Percentiles rank a stretch among this genome's conserved stretches.
Conservation (phyloP, 2,888 invertebrate species). For the Athrips mouffetella region DNA sequence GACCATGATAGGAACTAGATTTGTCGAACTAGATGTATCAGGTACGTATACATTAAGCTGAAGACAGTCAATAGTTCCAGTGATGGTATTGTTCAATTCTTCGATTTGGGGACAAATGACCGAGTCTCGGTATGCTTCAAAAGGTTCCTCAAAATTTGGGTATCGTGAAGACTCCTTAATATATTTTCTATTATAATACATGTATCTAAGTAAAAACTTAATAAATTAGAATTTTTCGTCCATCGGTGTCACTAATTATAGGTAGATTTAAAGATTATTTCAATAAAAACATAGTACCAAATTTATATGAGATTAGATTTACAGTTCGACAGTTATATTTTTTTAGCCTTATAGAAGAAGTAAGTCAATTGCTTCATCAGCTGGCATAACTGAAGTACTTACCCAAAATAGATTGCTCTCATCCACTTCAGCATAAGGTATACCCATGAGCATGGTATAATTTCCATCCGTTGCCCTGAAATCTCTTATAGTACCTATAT, state of each 20-base stretch:
- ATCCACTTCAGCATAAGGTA: conserved; percentile 42
- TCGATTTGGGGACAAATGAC: conserved; percentile 11
- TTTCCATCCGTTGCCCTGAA: conserved; percentile 34
- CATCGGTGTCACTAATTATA: neutral
- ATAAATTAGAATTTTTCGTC: neutral
- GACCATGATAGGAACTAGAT: conserved; percentile 44
- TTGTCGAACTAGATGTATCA: conserved; percentile 28
- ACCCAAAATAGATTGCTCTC: conserved; percentile 43
- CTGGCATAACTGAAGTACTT: conserved; percentile 21
- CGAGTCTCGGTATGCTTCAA: conserved; percentile 30
- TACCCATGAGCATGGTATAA: conserved; percentile 43
- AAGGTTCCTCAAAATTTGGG: conserved; percentile 26
- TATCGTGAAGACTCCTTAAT: conserved; percentile 30
- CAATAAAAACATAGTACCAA: neutral
- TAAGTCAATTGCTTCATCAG: too few relatives aligned
- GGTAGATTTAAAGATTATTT: neutral
- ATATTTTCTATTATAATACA: too few relatives aligned
- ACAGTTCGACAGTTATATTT: too few relatives aligned
- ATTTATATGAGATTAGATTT: too few relatives aligned
- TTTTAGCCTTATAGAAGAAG: too few relatives aligned
- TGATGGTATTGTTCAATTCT: too few relatives aligned
- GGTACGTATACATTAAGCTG: conserved; percentile 77
- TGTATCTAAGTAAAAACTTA: too few relatives aligned
- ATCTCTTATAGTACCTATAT: conserved; percentile 36
- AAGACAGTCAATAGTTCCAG: conserved; percentile 68